Base-by-base conservation (phyloP, 1,140 invertebrate species). In the Oncopeltus fasciatus region DNA sequence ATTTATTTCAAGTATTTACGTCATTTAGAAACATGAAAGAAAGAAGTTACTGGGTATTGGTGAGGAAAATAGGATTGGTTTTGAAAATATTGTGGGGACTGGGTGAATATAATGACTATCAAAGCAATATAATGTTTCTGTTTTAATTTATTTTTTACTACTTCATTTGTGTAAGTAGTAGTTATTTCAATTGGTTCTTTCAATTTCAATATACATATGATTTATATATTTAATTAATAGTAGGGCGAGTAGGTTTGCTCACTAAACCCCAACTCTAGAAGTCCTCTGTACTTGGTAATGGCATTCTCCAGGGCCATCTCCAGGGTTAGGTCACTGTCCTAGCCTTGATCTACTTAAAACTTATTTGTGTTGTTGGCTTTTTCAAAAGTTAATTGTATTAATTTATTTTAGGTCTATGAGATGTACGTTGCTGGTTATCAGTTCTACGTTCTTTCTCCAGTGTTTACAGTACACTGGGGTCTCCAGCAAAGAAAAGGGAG, bases 381-480 rank as follows among this genome's bases (percentile, higher is more conserved):
- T n/a, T n/a, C n/a, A n/a, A n/a, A n/a, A n/a, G n/a, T n/a, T n/a
- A n/a, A n/a, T n/a, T n/a, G 31, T 8, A 38, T 38, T 38, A 38
- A 8, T 14, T 38, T 38, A 8, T 38, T 38, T 14, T 76, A 94
- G 90, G 88, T 93, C 1, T 95, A 94, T 75, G 92, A 96, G 75
- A 92, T 94, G 87, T 90, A 85, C 71, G 80, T 94, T 21, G 86
- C 90, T 43, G 91, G 92, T 2, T 95, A 89, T 73, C 81, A 87
- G 69, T 94, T 96, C 74, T 81, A 84, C 68, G 91, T 96, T 0
- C 79, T 95, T 2, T 87, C 91, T 1, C 90, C 91, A 0, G 84
- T 91, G 44, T 96, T 95, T 72, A 88, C 91, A 0, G 85, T 88
- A 4, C 92, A 95, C 72, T 90, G 88, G 85, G 92, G 91, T 1